These are phyloP conservation scores for Cepaea hortensis DNA, from an alignment of 2,888 invertebrate genomes.

Conservation along the genomic window DNA sequence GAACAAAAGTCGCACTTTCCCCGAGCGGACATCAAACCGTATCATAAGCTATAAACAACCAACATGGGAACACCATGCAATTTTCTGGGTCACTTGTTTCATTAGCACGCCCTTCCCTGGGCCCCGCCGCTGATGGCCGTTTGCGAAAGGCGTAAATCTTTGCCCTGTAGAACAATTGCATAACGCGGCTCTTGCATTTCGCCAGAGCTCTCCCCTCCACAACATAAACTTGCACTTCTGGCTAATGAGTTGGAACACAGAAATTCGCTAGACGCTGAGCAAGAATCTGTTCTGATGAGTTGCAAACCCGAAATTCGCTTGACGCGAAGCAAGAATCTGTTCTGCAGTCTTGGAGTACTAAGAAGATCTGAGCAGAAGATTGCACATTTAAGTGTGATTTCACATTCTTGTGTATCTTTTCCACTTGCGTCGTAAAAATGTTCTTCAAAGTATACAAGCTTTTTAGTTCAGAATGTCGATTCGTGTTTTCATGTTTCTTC, in stretches of 20 bases:
- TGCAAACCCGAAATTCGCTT: neutral
- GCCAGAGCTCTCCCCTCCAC: neutral
- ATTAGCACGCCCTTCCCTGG: neutral
- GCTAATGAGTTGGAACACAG: too few relatives aligned
- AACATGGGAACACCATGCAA: conserved; percentile 5
- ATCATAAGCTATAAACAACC: neutral
- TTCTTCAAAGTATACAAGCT: too few relatives aligned
- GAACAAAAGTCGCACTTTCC: neutral
- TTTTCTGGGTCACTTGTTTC: conserved; percentile 40
- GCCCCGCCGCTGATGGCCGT: neutral
- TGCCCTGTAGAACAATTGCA: neutral
- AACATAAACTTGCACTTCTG: conserved; percentile 3
- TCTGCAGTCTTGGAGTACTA: too few relatives aligned
- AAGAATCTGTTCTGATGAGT: neutral
- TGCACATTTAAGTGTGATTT: neutral
- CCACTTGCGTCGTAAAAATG: too few relatives aligned
- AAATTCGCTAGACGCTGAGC: conserved; percentile 8
- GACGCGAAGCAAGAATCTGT: conserved; percentile 10
- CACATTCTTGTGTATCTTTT: too few relatives aligned
- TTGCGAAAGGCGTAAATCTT: conserved; percentile 2
- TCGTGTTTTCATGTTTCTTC: too few relatives aligned
- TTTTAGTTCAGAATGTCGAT: too few relatives aligned
- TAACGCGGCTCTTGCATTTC: neutral
- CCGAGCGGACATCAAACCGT: conserved; percentile 1
- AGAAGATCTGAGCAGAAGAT: neutral